phyloP scores from a whole-genome alignment of 2,113 vertebrate genomes.

The Mesembrinibis cayennensis region DNA sequence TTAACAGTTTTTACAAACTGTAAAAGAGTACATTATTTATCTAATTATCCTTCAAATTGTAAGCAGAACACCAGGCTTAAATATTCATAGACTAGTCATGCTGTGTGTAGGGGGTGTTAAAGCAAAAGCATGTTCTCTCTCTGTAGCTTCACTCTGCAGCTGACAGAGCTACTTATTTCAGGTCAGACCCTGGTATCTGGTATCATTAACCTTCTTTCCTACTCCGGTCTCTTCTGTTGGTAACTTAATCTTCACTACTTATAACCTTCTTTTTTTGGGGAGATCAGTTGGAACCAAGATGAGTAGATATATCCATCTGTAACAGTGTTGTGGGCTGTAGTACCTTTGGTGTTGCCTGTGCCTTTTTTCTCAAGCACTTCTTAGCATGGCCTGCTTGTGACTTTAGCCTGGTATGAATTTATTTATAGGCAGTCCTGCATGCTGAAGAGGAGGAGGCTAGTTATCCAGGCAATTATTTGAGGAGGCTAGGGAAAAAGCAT shows the following conservation, averaged over 20 bases:
- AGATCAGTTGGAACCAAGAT: neutral
- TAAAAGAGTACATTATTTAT: neutral
- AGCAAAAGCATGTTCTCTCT: slow-evolving; percentile 6
- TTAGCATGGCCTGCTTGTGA: neutral
- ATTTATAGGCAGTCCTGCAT: neutral
- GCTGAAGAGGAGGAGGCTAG: neutral
- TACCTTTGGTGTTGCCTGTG: neutral
- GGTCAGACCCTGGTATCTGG: neutral
- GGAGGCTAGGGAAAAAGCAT: neutral
- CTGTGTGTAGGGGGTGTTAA: slow-evolving; percentile 15
- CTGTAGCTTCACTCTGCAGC: slow-evolving; percentile 13
- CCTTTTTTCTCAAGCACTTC: neutral
- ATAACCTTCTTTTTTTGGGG: neutral
- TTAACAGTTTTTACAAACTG: neutral
- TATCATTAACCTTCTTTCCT: slow-evolving; percentile 33
- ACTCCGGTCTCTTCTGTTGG: neutral
- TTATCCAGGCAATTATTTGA: neutral
- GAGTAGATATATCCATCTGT: neutral
- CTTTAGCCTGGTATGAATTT: neutral
- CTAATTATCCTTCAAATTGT: neutral
- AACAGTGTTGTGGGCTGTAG: neutral
- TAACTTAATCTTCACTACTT: neutral
- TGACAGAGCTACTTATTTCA: slow-evolving; percentile 36
- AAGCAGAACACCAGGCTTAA: neutral
- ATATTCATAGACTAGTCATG: neutral